A percentile compares a stretch with the other conserved stretches of the same genome.
Evolutionary conservation across 1,140 invertebrate genomes (phyloP).

Genomic region (Zaprionus kolodkinae): DNA sequence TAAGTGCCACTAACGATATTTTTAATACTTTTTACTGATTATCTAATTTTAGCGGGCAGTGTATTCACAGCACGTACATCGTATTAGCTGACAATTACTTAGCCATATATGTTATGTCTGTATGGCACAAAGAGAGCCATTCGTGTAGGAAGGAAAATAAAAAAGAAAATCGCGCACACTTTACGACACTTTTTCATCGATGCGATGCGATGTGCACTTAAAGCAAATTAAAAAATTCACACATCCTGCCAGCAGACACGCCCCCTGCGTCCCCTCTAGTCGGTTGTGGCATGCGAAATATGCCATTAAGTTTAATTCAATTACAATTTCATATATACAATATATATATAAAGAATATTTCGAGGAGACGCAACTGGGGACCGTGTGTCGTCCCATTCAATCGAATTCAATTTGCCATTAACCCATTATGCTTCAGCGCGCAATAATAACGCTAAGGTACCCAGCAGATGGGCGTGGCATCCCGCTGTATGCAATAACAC

Average conservation of each 20-base stretch:
- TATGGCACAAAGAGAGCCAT: constrained; percentile 39
- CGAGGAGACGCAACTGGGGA: constrained; percentile 42
- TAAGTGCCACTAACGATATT: background rate
- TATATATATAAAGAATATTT: constrained; percentile 29
- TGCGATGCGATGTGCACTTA: constrained; percentile 48
- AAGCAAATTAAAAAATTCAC: constrained; percentile 70
- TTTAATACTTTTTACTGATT: background rate
- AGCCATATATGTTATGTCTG: constrained; percentile 20
- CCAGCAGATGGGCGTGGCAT: constrained; percentile 26
- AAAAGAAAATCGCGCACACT: constrained; percentile 69
- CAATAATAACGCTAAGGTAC: constrained; percentile 66
- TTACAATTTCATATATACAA: constrained; percentile 70
- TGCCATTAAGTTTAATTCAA: constrained; percentile 83
- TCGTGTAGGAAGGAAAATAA: constrained; percentile 43
- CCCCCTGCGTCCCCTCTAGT: constrained; percentile 17
- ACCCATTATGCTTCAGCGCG: constrained; percentile 77
- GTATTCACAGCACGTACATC: constrained; percentile 23
- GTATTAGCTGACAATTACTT: constrained; percentile 56
- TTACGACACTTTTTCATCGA: constrained; percentile 58
- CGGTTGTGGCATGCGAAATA: constrained; percentile 64
- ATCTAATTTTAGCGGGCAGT: background rate
- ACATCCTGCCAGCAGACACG: constrained; percentile 42
- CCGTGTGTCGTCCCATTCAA: constrained; percentile 50
- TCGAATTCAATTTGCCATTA: constrained; percentile 80
- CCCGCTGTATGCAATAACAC: constrained; percentile 73